These are phyloP conservation scores for Leucozona laternaria DNA, from an alignment of 2,888 invertebrate species.

Conservation along the genomic window DNA sequence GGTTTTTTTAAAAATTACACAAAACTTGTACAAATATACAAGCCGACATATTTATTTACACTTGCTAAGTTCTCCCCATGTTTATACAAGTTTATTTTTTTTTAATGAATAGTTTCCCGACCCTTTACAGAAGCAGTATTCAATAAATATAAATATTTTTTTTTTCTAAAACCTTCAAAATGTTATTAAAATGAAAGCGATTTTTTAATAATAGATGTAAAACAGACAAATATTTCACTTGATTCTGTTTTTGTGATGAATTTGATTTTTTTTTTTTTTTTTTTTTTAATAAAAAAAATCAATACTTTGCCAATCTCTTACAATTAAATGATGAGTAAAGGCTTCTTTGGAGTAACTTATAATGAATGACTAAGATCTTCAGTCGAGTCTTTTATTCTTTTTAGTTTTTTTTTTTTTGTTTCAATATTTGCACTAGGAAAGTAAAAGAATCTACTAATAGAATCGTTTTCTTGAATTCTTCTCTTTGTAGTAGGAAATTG, in stretches of 20 bases:
- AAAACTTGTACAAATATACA: slow-evolving; percentile 66
- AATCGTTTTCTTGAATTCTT: slow-evolving; percentile 94
- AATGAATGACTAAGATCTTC: slow-evolving; percentile 60
- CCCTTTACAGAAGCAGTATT: slow-evolving; percentile 30
- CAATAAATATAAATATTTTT: slow-evolving; percentile 55
- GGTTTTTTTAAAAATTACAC: slow-evolving; percentile 51
- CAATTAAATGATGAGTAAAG: slow-evolving; percentile 41
- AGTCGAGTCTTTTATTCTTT: slow-evolving; percentile 58
- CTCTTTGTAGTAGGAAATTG: slow-evolving; percentile 97
- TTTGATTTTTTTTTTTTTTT: background rate
- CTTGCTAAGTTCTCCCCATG: slow-evolving; percentile 49
- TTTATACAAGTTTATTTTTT: slow-evolving; percentile 60
- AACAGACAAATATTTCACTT: background rate
- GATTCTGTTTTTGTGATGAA: slow-evolving; percentile 39
- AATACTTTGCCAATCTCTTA: slow-evolving; percentile 47
- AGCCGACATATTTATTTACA: slow-evolving; percentile 65
- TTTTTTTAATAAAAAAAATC: background rate
- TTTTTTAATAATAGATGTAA: background rate
- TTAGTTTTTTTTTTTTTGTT: slow-evolving; percentile 47
- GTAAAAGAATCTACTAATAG: slow-evolving; percentile 80
- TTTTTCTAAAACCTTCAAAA: slow-evolving; percentile 2
- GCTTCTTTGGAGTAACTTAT: slow-evolving; percentile 68
- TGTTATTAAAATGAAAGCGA: slow-evolving; percentile 38
- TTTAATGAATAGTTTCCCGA: slow-evolving; percentile 40
- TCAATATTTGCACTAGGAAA: slow-evolving; percentile 39